These are phyloP conservation scores for Hydrotaea cyrtoneurina DNA, from an alignment of 2,888 invertebrate species.

Conservation along the genomic window DNA sequence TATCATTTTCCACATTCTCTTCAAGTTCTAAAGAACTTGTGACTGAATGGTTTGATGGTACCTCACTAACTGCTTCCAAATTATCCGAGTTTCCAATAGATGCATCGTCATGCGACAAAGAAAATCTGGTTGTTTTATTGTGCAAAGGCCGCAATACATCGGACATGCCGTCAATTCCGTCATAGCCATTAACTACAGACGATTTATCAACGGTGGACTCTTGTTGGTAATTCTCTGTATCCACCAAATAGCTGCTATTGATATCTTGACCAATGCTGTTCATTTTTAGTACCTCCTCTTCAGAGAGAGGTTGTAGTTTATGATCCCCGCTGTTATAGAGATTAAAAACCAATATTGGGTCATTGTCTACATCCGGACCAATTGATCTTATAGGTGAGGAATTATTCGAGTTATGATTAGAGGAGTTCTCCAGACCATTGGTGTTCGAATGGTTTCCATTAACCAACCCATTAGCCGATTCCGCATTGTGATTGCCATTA, in stretches of 20 bases:
- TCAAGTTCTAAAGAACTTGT: conserved; percentile 94
- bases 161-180: conserved; percentile 76
- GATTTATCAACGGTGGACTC: conserved; percentile 73
- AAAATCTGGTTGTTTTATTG: conserved; percentile 87
- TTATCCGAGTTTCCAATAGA: conserved; percentile 96
- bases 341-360: conserved; percentile 87
- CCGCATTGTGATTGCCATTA: conserved; percentile 43
- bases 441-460: conserved; percentile 56
- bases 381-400: conserved; percentile 73
- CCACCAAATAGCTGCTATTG: conserved; percentile 68
- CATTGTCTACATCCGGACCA: conserved; percentile 72
- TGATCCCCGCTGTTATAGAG: conserved; percentile 83
- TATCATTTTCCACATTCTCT: conserved; percentile 93
- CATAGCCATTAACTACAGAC: conserved; percentile 72
- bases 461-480: conserved; percentile 39
- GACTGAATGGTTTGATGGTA: conserved; percentile 96
- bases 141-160: conserved; percentile 80
- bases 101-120: conserved; percentile 94
- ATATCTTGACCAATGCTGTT: conserved; percentile 79
- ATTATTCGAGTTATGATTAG: conserved; percentile 60
- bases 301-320: conserved; percentile 85
- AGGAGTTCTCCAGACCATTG: conserved; percentile 46
- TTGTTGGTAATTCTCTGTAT: conserved; percentile 74
- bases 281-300: conserved; percentile 84
- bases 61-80: conserved; percentile 96